Conservation (phyloP, 53 echinoderm and acorn worm species). For the Echinometra lucunter region DNA sequence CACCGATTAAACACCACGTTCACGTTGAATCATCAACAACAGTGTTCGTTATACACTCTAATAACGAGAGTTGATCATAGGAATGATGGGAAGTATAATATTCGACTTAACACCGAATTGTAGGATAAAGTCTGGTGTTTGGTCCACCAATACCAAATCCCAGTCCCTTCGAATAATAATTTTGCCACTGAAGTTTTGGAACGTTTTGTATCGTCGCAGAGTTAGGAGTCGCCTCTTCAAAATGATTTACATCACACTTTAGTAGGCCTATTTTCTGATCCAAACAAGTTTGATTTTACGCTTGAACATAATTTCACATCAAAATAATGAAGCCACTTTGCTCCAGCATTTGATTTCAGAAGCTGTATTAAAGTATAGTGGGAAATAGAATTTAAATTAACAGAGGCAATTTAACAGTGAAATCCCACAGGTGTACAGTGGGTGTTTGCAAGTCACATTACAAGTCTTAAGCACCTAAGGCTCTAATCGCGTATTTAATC, state of each 20-base stretch:
- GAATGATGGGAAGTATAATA: not conserved
- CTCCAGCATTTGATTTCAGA: not conserved
- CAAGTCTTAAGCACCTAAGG: not conserved
- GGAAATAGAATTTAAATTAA: not conserved
- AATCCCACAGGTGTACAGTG: not conserved
- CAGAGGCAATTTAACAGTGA: not conserved
- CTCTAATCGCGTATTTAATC: not conserved
- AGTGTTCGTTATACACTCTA: not conserved
- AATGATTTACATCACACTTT: not conserved
- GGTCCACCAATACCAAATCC: not conserved
- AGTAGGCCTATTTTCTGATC: not conserved
- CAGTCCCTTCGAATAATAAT: not conserved
- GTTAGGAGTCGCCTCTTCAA: not conserved
- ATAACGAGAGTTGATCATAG: not conserved
- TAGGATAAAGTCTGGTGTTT: not conserved
- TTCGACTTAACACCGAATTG: not conserved
- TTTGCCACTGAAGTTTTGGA: not conserved
- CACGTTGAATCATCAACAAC: not conserved
- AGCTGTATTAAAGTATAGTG: not conserved
- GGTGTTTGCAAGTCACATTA: slow-evolving; percentile 11
- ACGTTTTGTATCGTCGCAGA: not conserved
- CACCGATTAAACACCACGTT: not conserved
- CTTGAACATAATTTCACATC: not conserved
- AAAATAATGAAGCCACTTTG: not conserved
- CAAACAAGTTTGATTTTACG: not conserved